These are phyloP conservation scores for Pangasianodon gigas DNA, from an alignment of 2,113 vertebrate species.

Conservation along the genomic window DNA sequence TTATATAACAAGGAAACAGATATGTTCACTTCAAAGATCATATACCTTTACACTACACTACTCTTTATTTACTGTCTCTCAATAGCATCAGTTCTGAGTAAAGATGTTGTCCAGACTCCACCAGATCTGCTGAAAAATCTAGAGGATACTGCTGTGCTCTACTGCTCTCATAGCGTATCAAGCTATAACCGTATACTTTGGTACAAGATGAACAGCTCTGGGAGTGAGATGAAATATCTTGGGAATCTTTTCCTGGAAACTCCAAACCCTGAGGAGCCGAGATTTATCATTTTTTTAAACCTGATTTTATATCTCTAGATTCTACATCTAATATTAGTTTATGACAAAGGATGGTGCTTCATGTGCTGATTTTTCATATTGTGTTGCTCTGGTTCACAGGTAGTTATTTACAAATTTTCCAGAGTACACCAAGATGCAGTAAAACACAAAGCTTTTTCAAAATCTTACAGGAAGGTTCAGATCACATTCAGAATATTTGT, in stretches of 20 bases:
- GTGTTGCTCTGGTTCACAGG: slow-evolving; percentile 39
- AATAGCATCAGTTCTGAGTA: not conserved
- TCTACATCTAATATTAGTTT: not conserved
- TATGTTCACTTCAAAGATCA: not conserved
- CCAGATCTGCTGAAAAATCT: not conserved
- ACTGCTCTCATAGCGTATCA: too few species aligned
- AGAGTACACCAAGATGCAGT: not conserved
- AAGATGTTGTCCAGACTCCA: not conserved
- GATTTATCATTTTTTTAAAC: not conserved
- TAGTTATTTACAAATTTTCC: not conserved
- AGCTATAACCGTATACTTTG: too few species aligned
- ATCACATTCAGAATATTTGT: not conserved
- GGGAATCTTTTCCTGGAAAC: too few species aligned
- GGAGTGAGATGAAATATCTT: too few species aligned
- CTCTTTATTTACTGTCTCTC: not conserved
- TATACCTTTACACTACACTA: not conserved
- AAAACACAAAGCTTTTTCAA: not conserved
- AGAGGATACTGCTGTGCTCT: too few species aligned
- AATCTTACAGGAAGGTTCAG: not conserved
- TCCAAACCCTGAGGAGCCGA: too few species aligned
- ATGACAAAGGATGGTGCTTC: slow-evolving; percentile 10
- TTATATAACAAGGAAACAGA: too few species aligned
- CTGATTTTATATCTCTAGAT: too few species aligned
- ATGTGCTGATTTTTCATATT: not conserved
- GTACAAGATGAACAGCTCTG: too few species aligned